A percentile compares a stretch with the other conserved stretches of the same genome.
Evolutionary conservation across 2,113 vertebrate genomes (phyloP).

Genomic region (Coreoperca whiteheadi): DNA sequence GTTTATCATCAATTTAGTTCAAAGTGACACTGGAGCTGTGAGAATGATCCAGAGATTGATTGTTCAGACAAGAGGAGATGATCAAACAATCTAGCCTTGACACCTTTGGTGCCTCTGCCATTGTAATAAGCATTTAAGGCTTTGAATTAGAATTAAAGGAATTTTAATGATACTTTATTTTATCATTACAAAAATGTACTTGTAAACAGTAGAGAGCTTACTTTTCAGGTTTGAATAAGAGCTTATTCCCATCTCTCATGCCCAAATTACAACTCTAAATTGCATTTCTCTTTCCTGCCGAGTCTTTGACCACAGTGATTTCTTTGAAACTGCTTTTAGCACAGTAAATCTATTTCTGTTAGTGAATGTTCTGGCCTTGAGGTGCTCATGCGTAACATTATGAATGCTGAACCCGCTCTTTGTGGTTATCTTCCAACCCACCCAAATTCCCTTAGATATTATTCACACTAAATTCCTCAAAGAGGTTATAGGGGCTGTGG

Average conservation of each 20-base stretch:
- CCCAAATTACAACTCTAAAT: slow-evolving; percentile 22
- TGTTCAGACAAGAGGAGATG: background rate
- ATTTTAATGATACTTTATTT: background rate
- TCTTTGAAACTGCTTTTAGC: slow-evolving; percentile 37
- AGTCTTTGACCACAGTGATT: slow-evolving; percentile 25
- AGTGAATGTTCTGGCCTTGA: slow-evolving; percentile 45
- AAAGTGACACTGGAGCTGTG: background rate
- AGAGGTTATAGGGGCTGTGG: slow-evolving; percentile 10
- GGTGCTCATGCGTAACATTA: slow-evolving; percentile 54
- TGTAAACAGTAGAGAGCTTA: background rate
- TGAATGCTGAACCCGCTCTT: slow-evolving; percentile 34
- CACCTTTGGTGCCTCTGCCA: background rate
- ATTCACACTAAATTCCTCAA: slow-evolving; percentile 51
- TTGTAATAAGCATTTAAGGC: background rate
- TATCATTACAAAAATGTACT: background rate
- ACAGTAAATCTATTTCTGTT: slow-evolving; percentile 51
- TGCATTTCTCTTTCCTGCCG: slow-evolving; percentile 1
- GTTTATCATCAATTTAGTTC: background rate
- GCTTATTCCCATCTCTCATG: background rate
- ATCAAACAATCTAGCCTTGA: background rate
- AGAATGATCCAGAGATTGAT: background rate
- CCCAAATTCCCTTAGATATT: slow-evolving; percentile 44
- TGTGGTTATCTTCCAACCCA: slow-evolving; percentile 51
- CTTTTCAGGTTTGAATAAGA: background rate
- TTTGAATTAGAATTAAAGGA: background rate